phyloP scores from a whole-genome alignment of 2,888 invertebrate species.

The Pandemis corylana region DNA sequence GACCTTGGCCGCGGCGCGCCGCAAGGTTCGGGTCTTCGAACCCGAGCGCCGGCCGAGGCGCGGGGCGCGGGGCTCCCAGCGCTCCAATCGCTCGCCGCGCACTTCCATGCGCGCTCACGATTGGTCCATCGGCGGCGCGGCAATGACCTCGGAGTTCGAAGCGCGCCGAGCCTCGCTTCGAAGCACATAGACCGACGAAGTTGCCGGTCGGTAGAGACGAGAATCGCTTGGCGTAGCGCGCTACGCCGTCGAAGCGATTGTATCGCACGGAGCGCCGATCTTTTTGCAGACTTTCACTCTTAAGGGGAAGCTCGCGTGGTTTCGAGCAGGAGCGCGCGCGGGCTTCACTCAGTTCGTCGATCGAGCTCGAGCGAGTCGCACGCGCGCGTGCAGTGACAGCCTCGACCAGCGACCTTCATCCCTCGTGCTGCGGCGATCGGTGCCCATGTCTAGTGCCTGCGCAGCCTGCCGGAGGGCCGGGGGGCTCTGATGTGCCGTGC shows the following conservation, averaged over 20 bases:
- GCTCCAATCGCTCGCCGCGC: constrained; percentile 78
- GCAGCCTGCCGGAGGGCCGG: constrained; percentile 57
- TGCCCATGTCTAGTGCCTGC: constrained; percentile 70
- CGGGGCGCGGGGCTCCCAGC: constrained; percentile 69
- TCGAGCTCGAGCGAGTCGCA: constrained; percentile 84
- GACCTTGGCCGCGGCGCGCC: constrained; percentile 93
- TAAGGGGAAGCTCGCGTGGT: constrained; percentile 77
- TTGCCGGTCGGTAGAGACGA: constrained; percentile 80
- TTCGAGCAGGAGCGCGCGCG: constrained; percentile 76
- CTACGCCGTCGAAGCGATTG: constrained; percentile 76
- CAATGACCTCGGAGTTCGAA: constrained; percentile 94
- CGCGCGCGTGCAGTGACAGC: constrained; percentile 73
- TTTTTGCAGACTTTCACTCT: constrained; percentile 86
- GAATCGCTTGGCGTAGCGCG: constrained; percentile 72
- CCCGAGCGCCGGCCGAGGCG: constrained; percentile 75
- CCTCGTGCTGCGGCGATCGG: constrained; percentile 75
- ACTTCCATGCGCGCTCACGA: constrained; percentile 77
- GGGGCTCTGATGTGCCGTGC: constrained; percentile 72
- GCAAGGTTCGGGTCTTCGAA: constrained; percentile 94
- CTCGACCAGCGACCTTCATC: constrained; percentile 78
- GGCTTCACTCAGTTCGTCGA: constrained; percentile 82
- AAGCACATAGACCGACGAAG: constrained; percentile 82
- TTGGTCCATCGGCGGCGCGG: constrained; percentile 86
- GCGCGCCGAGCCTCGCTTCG: constrained; percentile 89
- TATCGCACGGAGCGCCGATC: constrained; percentile 81